Conservation (phyloP, 2,113 vertebrate genomes). For the Neogale vison region DNA sequence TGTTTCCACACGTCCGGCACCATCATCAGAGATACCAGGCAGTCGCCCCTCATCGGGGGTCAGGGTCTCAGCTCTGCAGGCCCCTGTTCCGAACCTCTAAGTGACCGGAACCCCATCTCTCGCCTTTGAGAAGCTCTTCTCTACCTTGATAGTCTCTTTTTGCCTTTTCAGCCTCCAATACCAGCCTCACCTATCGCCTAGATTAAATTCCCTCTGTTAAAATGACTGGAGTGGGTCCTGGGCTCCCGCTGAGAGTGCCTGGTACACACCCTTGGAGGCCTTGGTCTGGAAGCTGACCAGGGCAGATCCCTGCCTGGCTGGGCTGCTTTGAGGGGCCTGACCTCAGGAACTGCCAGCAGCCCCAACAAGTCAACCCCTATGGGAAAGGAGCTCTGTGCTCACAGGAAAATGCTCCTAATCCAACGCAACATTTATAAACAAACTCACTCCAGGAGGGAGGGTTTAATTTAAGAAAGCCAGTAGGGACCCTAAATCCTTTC, state of each 20-base stretch:
- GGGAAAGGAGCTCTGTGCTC: neutral
- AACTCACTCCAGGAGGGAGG: constrained; percentile 8
- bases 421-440: constrained; percentile 48
- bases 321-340: neutral
- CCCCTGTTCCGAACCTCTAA: neutral
- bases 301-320: neutral
- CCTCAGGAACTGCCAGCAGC: neutral
- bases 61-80: neutral
- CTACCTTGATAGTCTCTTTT: neutral
- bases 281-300: neutral
- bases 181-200: neutral
- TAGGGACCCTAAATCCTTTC: constrained; percentile 65
- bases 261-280: neutral
- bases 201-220: constrained; percentile 30
- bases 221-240: neutral
- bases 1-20: neutral
- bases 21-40: neutral
- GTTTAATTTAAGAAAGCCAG: constrained; percentile 61
- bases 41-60: neutral
- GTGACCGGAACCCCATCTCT: neutral
- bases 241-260: neutral
- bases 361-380: neutral
- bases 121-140: neutral
- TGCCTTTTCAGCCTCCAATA: neutral
- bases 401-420: neutral